Conservation (phyloP, 2,888 invertebrate genomes). For the Emmelina monodactyla region DNA sequence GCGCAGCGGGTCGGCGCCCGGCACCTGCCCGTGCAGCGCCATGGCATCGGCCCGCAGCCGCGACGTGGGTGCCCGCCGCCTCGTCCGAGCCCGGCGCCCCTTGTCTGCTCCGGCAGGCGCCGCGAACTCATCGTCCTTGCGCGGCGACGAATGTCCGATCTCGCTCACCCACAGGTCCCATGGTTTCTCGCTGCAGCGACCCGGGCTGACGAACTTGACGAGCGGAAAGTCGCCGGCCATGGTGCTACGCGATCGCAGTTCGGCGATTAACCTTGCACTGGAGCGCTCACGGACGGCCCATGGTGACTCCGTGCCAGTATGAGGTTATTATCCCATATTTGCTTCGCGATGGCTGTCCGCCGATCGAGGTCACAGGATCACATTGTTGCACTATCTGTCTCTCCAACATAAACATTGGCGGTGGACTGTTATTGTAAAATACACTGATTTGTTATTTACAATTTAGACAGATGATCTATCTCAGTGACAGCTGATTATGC, state of each 20-base stretch:
- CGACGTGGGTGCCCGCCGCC: constrained; percentile 55
- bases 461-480: constrained; percentile 63
- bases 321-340: constrained; percentile 66
- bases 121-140: constrained; percentile 40
- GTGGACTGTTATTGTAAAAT: constrained; percentile 27
- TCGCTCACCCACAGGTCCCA: constrained; percentile 62
- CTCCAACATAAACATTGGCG: constrained; percentile 46
- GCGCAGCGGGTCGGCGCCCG: constrained; percentile 78
- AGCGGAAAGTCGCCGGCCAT: constrained; percentile 56
- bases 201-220: constrained; percentile 51
- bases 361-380: constrained; percentile 34
- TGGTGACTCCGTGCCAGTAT: constrained; percentile 42
- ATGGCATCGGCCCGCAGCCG: constrained; percentile 69
- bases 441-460: constrained; percentile 58
- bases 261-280: constrained; percentile 8
- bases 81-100: constrained; percentile 26
- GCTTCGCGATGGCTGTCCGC: constrained; percentile 32
- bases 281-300: constrained; percentile 48
- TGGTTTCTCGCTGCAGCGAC: constrained; percentile 58
- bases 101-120: constrained; percentile 40
- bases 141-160: constrained; percentile 55
- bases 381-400: constrained; percentile 43
- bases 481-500: constrained; percentile 68
- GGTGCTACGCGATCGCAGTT: constrained; percentile 27
- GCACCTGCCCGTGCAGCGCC: constrained; percentile 79